These are phyloP conservation scores for Nephrotoma guestfalica DNA, from an alignment of 2,888 invertebrate genomes.

Conservation along the genomic window DNA sequence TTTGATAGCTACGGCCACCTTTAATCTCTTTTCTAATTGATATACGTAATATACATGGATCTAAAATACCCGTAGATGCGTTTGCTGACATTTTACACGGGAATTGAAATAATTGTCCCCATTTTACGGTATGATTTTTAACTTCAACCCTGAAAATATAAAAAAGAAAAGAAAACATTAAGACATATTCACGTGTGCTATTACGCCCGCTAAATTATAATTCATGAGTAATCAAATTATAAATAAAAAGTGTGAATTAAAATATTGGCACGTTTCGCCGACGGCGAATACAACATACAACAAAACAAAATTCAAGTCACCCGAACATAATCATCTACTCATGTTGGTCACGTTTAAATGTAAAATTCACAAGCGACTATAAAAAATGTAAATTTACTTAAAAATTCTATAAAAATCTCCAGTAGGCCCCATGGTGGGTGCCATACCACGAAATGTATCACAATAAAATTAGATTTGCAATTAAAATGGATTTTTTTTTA, in stretches of 20 bases:
- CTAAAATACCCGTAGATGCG: slow-evolving; percentile 85
- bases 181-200: background rate
- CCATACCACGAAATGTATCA: background rate
- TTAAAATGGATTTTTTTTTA: background rate
- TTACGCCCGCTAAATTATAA: background rate
- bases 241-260: background rate
- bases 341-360: background rate
- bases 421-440: background rate
- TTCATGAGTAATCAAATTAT: background rate
- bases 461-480: background rate
- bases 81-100: slow-evolving; percentile 95
- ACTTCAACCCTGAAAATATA: slow-evolving; percentile 68
- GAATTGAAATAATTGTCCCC: slow-evolving; percentile 84
- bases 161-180: slow-evolving; percentile 1
- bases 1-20: slow-evolving; percentile 42
- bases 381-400: background rate
- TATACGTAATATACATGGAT: slow-evolving; percentile 83
- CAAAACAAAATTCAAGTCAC: background rate
- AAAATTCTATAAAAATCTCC: too few species aligned
- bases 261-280: background rate
- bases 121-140: slow-evolving; percentile 81
- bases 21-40: slow-evolving; percentile 87
- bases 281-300: background rate
- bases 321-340: background rate
- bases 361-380: background rate